Evolutionary conservation across 2,797 vertebrate genomes (phyloP).

Genomic region (Molossus molossus): DNA sequence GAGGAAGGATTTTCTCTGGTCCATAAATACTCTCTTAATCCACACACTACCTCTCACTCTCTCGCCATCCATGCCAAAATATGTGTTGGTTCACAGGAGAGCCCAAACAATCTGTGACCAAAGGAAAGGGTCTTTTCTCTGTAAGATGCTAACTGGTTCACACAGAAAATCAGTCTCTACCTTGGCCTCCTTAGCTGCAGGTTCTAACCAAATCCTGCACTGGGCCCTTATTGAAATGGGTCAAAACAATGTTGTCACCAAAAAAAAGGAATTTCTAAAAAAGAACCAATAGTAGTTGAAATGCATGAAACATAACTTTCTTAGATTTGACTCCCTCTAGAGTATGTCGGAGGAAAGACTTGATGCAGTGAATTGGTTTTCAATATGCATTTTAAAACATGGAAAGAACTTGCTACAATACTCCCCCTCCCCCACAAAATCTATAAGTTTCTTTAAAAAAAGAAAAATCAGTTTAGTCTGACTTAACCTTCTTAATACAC

Average conservation of each 20-base stretch:
- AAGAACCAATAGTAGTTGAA: conserved; percentile 80
- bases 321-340: conserved; percentile 95
- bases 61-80: conserved; percentile 14
- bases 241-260: conserved; percentile 85
- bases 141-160: conserved; percentile 52
- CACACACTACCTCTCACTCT: neutral
- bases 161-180: neutral
- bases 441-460: neutral
- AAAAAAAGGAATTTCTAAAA: conserved; percentile 79
- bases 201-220: conserved; percentile 24
- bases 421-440: neutral
- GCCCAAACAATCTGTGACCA: neutral
- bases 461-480: neutral
- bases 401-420: neutral
- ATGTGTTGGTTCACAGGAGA: conserved; percentile 25
- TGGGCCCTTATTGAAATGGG: conserved; percentile 68
- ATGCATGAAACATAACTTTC: conserved; percentile 89
- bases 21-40: neutral
- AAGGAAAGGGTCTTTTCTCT: conserved; percentile 30
- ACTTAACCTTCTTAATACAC: conserved; percentile 4
- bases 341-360: conserved; percentile 91
- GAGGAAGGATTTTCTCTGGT: conserved; percentile 16
- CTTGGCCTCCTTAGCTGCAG: conserved; percentile 37
- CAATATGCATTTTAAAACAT: conserved; percentile 74
- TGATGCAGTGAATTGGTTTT: conserved; percentile 78